Conservation (phyloP, 2,888 invertebrate genomes). For the Schizotus pectinicornis region DNA sequence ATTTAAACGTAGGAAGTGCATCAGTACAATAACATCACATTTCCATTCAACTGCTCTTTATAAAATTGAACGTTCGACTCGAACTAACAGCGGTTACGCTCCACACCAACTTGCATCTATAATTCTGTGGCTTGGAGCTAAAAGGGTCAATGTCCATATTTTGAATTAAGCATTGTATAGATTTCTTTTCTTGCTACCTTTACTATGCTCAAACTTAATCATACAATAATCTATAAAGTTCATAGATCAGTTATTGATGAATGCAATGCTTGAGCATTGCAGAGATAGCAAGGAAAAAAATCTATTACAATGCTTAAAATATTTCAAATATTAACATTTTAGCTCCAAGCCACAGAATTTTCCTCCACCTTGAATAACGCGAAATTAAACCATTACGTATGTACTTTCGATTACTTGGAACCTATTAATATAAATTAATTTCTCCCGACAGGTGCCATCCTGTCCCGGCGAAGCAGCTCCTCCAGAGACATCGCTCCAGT, state of each 20-base stretch:
- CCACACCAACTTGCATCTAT: conserved; percentile 21
- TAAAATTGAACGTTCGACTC: conserved; percentile 10
- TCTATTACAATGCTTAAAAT: too few relatives aligned
- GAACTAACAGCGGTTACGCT: not conserved
- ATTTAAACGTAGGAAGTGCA: conserved; percentile 22
- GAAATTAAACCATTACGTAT: conserved; percentile 9
- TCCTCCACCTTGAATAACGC: not conserved
- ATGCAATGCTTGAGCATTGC: too few relatives aligned
- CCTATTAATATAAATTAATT: not conserved
- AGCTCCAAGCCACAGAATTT: conserved; percentile 2
- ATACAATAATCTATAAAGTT: too few relatives aligned
- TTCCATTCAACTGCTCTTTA: conserved; percentile 20
- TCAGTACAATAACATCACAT: conserved; percentile 19
- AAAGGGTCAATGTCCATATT: too few relatives aligned
- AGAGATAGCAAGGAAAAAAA: too few relatives aligned
- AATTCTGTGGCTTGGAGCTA: too few relatives aligned
- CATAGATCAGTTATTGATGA: too few relatives aligned
- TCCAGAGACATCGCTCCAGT: conserved; percentile 31
- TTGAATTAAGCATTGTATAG: too few relatives aligned
- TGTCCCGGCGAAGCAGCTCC: conserved; percentile 7
- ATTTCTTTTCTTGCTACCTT: too few relatives aligned
- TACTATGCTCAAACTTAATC: too few relatives aligned
- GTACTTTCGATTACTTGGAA: conserved; percentile 8
- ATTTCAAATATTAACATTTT: not conserved
- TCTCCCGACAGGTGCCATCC: not conserved